These are phyloP conservation scores for Tetanocera ferruginea DNA, from an alignment of 2,888 invertebrate genomes.

Conservation along the genomic window DNA sequence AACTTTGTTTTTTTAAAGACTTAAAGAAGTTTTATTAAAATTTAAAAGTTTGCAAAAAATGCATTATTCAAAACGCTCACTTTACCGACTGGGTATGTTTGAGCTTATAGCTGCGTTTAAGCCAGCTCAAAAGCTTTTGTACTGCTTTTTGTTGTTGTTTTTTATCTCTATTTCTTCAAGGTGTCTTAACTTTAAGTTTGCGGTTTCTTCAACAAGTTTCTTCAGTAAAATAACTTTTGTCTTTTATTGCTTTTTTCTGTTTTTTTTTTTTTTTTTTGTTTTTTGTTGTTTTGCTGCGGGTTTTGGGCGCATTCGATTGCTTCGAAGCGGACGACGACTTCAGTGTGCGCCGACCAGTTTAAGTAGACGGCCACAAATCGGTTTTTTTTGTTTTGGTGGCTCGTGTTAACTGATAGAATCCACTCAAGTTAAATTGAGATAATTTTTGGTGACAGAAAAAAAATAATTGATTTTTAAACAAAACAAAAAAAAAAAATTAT, in stretches of 20 bases:
- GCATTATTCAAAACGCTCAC: no score
- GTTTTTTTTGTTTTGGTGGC: slow-evolving; percentile 43
- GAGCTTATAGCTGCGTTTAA: not conserved
- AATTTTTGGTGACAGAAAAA: not conserved
- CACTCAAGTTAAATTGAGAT: slow-evolving; percentile 2
- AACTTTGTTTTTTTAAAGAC: no score
- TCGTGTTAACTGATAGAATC: slow-evolving; percentile 12
- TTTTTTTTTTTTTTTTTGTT: not conserved
- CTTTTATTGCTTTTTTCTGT: slow-evolving; percentile 30
- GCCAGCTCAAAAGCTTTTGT: slow-evolving; percentile 24
- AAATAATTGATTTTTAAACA: not conserved
- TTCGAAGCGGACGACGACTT: slow-evolving; percentile 66
- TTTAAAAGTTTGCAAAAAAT: no score
- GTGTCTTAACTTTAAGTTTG: slow-evolving; percentile 18
- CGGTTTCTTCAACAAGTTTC: slow-evolving; percentile 20
- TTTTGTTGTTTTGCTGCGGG: slow-evolving; percentile 47
- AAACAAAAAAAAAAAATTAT: not conserved
- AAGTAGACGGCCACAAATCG: slow-evolving; percentile 70
- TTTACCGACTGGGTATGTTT: no score
- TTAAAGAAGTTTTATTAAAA: no score
- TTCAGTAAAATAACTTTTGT: slow-evolving; percentile 19
- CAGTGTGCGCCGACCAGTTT: slow-evolving; percentile 71
- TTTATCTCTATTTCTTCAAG: not conserved
- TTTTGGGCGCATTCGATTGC: slow-evolving; percentile 34
- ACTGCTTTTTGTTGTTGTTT: slow-evolving; percentile 38